Percentiles rank a stretch among this genome's conserved stretches.
Conservation (phyloP, 2,888 invertebrate species). For the Caenorhabditis parvicauda region DNA sequence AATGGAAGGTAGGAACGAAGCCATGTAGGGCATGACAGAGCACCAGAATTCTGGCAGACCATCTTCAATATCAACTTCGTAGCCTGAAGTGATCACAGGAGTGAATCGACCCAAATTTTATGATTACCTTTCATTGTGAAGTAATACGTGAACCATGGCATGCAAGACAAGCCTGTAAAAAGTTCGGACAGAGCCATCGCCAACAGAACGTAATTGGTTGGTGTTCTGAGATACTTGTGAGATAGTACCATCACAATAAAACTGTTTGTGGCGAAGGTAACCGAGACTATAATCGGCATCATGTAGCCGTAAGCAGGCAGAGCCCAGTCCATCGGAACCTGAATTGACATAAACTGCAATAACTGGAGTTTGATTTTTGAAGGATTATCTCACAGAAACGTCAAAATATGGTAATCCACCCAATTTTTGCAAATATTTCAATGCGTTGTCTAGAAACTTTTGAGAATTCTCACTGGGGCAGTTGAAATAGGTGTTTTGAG, state of each 20-base stretch:
- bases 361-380: slow-evolving; percentile 1
- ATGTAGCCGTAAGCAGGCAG: slow-evolving; percentile 58
- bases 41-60: slow-evolving; percentile 60
- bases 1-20: slow-evolving; percentile 74
- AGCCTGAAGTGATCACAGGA: slow-evolving; percentile 27
- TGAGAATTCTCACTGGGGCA: too few relatives aligned
- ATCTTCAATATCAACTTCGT: slow-evolving; percentile 36
- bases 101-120: neutral
- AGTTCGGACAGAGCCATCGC: slow-evolving; percentile 59
- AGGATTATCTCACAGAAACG: slow-evolving; percentile 1
- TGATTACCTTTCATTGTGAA: slow-evolving; percentile 52
- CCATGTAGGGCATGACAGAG: slow-evolving; percentile 66
- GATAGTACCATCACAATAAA: slow-evolving; percentile 58
- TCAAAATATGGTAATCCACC: slow-evolving; percentile 3
- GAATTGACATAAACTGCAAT: slow-evolving; percentile 1
- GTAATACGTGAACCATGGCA: slow-evolving; percentile 62
- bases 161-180: slow-evolving; percentile 52
- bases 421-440: too few relatives aligned
- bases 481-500: too few relatives aligned
- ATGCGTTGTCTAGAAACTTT: too few relatives aligned
- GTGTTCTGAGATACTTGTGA: slow-evolving; percentile 53
- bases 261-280: slow-evolving; percentile 54
- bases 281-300: slow-evolving; percentile 57
- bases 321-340: slow-evolving; percentile 57
- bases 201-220: slow-evolving; percentile 57